Conservation (phyloP, 2,797 vertebrate species). For the Adrianichthys oophorus region DNA sequence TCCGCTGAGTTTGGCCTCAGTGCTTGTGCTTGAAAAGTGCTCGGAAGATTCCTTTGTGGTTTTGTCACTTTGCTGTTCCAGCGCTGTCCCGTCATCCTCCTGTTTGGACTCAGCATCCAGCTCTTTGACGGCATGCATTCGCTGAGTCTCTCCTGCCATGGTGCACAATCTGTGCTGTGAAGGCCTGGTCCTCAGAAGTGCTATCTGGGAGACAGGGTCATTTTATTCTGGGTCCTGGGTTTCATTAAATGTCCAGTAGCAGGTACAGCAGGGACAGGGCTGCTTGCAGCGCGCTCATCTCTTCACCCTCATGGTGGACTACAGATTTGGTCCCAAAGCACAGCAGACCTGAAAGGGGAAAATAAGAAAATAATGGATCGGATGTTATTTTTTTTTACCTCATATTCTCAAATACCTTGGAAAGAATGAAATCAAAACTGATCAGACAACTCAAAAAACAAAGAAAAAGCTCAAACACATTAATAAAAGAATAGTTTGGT, state of each 20-base stretch:
- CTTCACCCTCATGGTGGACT: conserved; percentile 67
- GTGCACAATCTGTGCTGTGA: conserved; percentile 76
- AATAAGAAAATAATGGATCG: conserved; percentile 35
- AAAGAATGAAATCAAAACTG: not conserved
- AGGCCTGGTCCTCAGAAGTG: conserved; percentile 78
- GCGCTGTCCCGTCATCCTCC: conserved; percentile 78
- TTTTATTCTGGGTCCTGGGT: conserved; percentile 66
- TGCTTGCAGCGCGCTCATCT: conserved; percentile 71
- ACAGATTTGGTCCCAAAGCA: conserved; percentile 60
- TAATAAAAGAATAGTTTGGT: too few species aligned
- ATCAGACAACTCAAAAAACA: not conserved
- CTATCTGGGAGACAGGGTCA: conserved; percentile 77
- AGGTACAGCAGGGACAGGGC: conserved; percentile 70
- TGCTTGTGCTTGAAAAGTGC: conserved; percentile 70
- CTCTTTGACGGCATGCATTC: conserved; percentile 79
- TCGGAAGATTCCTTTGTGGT: conserved; percentile 75
- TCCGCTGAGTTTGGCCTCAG: conserved; percentile 66
- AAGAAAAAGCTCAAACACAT: not conserved
- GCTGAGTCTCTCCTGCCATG: conserved; percentile 93
- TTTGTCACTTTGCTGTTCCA: conserved; percentile 80
- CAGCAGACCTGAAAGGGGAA: conserved; percentile 61
- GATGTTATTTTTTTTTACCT: conserved; percentile 5
- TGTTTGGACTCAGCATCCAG: conserved; percentile 79
- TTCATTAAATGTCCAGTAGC: conserved; percentile 69
- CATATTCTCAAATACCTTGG: too few species aligned